Percentiles rank a stretch among this genome's conserved stretches.
These are phyloP conservation scores for Pedionomus torquatus DNA, from an alignment of 2,113 vertebrate genomes.

Conservation along the genomic window DNA sequence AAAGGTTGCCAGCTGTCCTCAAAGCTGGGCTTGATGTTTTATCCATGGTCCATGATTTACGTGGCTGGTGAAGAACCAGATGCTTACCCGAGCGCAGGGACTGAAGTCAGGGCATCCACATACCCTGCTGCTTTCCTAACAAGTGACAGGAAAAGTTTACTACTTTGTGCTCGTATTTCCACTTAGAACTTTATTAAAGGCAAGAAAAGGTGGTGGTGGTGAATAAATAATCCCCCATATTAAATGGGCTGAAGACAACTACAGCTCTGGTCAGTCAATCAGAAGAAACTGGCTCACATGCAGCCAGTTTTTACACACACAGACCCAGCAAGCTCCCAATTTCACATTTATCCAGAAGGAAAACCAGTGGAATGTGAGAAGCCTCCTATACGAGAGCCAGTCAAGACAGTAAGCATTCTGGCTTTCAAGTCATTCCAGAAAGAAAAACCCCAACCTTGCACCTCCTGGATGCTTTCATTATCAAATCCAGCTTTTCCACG, in stretches of 20 bases:
- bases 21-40: not conserved
- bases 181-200: not conserved
- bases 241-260: not conserved
- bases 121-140: not conserved
- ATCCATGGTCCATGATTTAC: not conserved
- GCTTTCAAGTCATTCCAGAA: not conserved
- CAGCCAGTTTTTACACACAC: not conserved
- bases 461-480: not conserved
- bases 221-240: not conserved
- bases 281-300: not conserved
- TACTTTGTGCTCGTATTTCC: not conserved
- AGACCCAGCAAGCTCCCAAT: not conserved
- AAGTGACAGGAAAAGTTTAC: not conserved
- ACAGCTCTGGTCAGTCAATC: not conserved
- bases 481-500: not conserved
- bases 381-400: not conserved
- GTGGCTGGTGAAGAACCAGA: not conserved
- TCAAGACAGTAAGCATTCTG: not conserved
- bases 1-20: not conserved
- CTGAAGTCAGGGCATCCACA: not conserved
- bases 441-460: not conserved
- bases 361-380: not conserved
- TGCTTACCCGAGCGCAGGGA: not conserved
- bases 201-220: not conserved
- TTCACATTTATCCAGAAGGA: not conserved